phyloP scores from a whole-genome alignment of 2,113 vertebrate genomes.

The Tupaia tana region DNA sequence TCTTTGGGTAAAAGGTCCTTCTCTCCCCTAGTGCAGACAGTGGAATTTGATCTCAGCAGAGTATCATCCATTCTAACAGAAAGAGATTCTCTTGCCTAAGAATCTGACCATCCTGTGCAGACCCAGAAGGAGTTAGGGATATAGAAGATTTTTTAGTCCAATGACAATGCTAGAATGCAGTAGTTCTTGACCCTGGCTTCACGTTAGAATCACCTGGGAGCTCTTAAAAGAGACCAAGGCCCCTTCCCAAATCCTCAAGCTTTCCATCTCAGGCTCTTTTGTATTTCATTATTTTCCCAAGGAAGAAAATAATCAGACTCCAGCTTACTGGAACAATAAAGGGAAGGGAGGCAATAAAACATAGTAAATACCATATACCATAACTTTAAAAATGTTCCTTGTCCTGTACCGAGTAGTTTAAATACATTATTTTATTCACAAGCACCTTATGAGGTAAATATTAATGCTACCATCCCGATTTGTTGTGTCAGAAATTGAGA shows the following conservation, averaged over 20 bases:
- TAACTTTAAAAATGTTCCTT: background rate
- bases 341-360: background rate
- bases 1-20: background rate
- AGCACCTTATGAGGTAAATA: background rate
- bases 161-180: background rate
- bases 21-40: fast-evolving
- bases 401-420: background rate
- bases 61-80: fast-evolving
- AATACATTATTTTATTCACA: background rate
- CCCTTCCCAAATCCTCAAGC: background rate
- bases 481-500: background rate
- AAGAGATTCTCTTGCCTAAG: background rate
- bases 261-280: background rate
- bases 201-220: background rate
- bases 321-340: background rate
- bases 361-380: background rate
- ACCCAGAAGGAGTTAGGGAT: background rate
- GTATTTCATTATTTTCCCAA: background rate
- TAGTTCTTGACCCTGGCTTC: background rate
- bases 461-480: background rate
- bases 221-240: background rate
- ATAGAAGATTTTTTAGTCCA: background rate
- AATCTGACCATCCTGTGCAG: background rate
- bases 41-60: background rate
- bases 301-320: background rate